phyloP scores from a whole-genome alignment of 37 sponge, comb jelly and placozoan species.

The Chondrilla cf. caribensis region DNA sequence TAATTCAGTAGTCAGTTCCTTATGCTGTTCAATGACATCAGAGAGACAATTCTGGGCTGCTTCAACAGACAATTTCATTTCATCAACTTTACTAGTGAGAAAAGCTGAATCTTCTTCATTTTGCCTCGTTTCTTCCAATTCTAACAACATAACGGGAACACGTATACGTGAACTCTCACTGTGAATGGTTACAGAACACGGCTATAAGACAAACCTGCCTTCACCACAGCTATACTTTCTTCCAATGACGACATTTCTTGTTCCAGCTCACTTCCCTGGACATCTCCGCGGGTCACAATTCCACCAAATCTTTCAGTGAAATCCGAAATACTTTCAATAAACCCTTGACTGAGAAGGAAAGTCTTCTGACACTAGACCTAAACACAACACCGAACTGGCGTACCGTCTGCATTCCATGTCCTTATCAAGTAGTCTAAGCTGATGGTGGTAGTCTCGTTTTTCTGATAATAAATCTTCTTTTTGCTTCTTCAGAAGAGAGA shows the following conservation, averaged over 20 bases:
- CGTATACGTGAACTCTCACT: no score
- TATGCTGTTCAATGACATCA: no score
- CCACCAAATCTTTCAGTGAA: constrained; percentile 50
- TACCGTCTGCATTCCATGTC: no score
- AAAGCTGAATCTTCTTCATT: not conserved
- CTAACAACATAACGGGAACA: no score
- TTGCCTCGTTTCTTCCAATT: not conserved
- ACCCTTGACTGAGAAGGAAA: constrained; percentile 27
- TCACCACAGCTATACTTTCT: constrained; percentile 38
- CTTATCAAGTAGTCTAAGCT: not conserved
- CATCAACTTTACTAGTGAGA: not conserved
- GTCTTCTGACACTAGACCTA: no score
- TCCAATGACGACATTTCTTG: constrained; percentile 27
- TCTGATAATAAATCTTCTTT: constrained; percentile 30
- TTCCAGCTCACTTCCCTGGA: constrained; percentile 30
- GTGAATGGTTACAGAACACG: no score
- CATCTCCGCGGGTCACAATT: constrained; percentile 17
- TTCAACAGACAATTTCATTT: no score
- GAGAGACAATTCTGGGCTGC: no score
- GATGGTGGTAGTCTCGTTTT: not conserved
- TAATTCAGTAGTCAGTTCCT: no score
- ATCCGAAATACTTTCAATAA: constrained; percentile 26
- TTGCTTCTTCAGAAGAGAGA: constrained; percentile 11
- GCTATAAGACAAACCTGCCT: constrained; percentile 49
- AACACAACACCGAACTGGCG: no score